phyloP scores from a whole-genome alignment of 92 coral and sea anemone species.

The Palythoa grandis region DNA sequence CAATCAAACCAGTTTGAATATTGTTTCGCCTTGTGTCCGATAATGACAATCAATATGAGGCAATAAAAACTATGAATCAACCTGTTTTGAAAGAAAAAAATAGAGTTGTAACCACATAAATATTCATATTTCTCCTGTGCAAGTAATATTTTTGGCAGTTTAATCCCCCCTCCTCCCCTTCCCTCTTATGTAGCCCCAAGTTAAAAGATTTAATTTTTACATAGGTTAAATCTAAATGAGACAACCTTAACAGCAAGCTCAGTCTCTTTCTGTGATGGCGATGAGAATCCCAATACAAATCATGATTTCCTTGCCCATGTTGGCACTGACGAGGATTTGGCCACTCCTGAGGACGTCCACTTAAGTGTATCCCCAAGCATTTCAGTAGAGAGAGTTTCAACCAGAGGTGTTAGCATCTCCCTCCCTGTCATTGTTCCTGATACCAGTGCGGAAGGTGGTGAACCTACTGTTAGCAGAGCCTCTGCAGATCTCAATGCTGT shows the following conservation, averaged over 20 bases:
- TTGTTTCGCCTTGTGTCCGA: constrained; percentile 30
- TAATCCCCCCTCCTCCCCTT: background rate
- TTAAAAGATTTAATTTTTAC: constrained; percentile 33
- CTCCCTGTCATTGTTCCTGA: background rate
- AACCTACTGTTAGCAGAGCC: constrained; percentile 8
- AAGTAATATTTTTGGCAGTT: constrained; percentile 25
- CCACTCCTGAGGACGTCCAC: constrained; percentile 39
- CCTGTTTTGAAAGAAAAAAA: background rate
- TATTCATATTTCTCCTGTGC: constrained; percentile 31
- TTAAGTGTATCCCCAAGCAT: constrained; percentile 36
- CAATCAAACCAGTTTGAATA: constrained; percentile 1
- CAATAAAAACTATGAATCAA: background rate
- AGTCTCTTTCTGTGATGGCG: constrained; percentile 23
- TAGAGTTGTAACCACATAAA: constrained; percentile 10
- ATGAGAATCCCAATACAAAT: background rate
- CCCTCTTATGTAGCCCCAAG: constrained; percentile 16
- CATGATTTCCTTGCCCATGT: background rate
- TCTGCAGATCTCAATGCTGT: background rate
- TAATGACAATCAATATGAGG: background rate
- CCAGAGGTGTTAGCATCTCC: constrained; percentile 18
- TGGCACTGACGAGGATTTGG: constrained; percentile 32
- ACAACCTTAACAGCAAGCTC: constrained; percentile 51
- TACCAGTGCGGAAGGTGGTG: constrained; percentile 31
- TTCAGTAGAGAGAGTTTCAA: constrained; percentile 33
- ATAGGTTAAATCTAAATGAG: constrained; percentile 43